Evolutionary conservation across 2,797 vertebrate species (phyloP), one percentile per base, ranked within the genome.

Genomic region (Todus mexicanus): DNA sequence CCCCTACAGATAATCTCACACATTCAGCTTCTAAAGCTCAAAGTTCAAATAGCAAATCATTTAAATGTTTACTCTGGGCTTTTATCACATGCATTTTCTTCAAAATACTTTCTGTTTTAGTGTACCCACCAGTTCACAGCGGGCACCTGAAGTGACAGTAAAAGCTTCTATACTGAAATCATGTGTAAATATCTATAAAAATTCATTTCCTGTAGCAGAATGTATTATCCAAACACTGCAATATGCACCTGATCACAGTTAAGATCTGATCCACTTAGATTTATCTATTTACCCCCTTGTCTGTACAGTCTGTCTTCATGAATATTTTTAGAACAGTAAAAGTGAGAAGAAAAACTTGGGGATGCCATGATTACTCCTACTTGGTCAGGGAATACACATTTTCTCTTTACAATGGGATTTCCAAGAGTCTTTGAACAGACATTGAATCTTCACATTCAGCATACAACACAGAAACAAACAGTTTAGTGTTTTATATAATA

Each of bases 261-360:
- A 83, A 86, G 73, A 54, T 23, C 71, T 60, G 75, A 70, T 84
- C 64, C 45, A 64, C 43, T 84, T 53, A 64, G 33, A 53, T 65
- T 54, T 80, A 68, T 48, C 43, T 85, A 13, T 84, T 91, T 80
- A 68, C 11, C 19, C 22, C 7, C 9, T 72, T 59, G 42, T 61
- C 64, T 84, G 12, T 31, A 53, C 14, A 79, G 47, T 25, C 47
- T 65, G 29, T 38, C 14, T 53, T 70, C 27, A 53, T 25, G 11
- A 80, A 38, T 85, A 77, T 47, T 83, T 93, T 89, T 65, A 77
- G 73, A 92, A 73, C 20, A 84, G 81, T 10, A 79, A 72, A 93
- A 87, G 71, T 47, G 7, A 56, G 38, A 84, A 78, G 43, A 51
- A 88, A 53, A 79, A 29, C 69, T 92, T 35, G 16, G 12, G 8